A percentile compares a stretch with the other conserved stretches of the same genome.
phyloP scores from a whole-genome alignment of 1,140 invertebrate species.

The Condylostylus longicornis region DNA sequence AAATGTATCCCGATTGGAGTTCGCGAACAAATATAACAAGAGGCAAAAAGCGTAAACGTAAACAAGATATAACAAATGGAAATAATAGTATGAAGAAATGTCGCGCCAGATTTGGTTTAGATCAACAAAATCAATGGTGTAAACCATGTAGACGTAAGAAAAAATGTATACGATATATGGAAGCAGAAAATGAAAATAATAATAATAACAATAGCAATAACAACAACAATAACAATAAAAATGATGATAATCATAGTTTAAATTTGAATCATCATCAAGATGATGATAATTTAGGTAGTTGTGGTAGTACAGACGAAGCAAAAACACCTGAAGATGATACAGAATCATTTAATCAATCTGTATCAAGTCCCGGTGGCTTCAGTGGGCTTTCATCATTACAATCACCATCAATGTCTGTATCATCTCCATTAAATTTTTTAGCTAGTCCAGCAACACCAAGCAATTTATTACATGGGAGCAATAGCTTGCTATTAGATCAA shows the following conservation, averaged over 20 bases:
- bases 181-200: too few relatives aligned
- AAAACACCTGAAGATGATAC: constrained; percentile 51
- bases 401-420: constrained; percentile 50
- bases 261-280: too few relatives aligned
- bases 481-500: not conserved
- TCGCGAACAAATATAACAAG: constrained; percentile 88
- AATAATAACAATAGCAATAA: too few relatives aligned
- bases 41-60: constrained; percentile 96
- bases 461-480: not conserved
- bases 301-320: constrained; percentile 53
- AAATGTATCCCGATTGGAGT: constrained; percentile 94
- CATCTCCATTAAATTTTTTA: constrained; percentile 47
- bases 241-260: too few relatives aligned
- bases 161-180: too few relatives aligned
- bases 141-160: constrained; percentile 99
- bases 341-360: constrained; percentile 46
- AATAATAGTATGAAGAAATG: constrained; percentile 96
- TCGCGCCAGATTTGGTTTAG: constrained; percentile 87
- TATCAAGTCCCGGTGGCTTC: constrained; percentile 60
- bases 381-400: constrained; percentile 63
- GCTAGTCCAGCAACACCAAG: constrained; percentile 31
- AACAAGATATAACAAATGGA: constrained; percentile 91
- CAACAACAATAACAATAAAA: too few relatives aligned
- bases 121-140: constrained; percentile 94
- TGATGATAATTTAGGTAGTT: constrained; percentile 64